A percentile compares a stretch with the other conserved stretches of the same genome.
These are phyloP conservation scores for Bilobella aurantiaca DNA, from an alignment of 1,140 invertebrate species.

Conservation along the genomic window DNA sequence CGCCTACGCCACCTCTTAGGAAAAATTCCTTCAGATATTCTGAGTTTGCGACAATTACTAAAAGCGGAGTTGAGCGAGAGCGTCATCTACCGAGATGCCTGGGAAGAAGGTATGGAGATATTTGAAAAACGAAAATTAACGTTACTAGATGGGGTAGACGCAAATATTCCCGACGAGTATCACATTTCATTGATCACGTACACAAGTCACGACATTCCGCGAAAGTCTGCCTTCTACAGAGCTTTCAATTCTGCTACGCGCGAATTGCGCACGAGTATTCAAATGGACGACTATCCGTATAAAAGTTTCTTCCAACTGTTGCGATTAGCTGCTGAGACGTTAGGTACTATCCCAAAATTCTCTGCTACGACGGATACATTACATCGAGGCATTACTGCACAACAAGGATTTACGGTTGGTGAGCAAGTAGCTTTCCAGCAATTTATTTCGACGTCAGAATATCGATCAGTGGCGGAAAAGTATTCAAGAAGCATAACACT, in stretches of 20 bases:
- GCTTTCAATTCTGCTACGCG: neutral
- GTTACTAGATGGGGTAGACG: neutral
- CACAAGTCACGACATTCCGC: neutral
- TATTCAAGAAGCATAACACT: neutral
- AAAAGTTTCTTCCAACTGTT: neutral
- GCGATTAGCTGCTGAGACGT: neutral
- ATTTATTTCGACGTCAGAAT: neutral
- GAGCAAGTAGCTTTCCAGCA: neutral
- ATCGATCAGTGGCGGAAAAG: neutral
- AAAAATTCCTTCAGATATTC: neutral
- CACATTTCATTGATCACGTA: neutral
- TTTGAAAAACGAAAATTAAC: neutral
- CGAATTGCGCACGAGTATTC: neutral
- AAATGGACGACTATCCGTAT: neutral
- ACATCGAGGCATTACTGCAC: neutral
- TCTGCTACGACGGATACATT: neutral
- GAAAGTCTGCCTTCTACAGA: neutral
- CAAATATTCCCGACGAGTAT: neutral
- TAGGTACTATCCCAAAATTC: neutral
- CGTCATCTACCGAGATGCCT: neutral
- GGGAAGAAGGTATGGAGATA: neutral
- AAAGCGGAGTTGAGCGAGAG: neutral
- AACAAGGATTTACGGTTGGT: neutral
- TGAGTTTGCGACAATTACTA: neutral
- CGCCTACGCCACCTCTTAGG: neutral